Evolutionary conservation across 2,797 vertebrate genomes (phyloP).

Genomic region (Spinibarbus caldwelli): DNA sequence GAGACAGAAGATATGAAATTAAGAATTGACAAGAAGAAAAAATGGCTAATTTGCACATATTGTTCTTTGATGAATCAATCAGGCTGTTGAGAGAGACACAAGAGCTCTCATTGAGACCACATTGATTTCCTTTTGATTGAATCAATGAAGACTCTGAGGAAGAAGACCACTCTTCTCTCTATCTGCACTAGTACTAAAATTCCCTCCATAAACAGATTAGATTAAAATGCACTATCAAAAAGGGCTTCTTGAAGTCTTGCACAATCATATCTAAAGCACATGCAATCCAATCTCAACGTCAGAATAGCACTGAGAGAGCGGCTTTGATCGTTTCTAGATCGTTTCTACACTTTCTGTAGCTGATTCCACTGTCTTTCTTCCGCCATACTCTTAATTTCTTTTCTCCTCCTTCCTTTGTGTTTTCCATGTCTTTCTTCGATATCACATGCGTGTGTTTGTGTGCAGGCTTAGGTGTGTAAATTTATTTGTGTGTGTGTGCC

Average conservation of each 20-base stretch:
- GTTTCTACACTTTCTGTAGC: neutral
- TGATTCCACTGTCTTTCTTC: neutral
- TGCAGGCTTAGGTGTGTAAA: neutral
- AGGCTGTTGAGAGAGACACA: constrained; percentile 30
- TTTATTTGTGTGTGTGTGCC: constrained; percentile 24
- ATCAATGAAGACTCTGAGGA: constrained; percentile 46
- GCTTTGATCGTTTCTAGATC: constrained; percentile 25
- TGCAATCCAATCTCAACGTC: constrained; percentile 29
- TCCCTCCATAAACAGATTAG: constrained; percentile 29
- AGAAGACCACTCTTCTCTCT: neutral
- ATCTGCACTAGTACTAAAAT: constrained; percentile 18
- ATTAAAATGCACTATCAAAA: constrained; percentile 34
- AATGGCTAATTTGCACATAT: constrained; percentile 42
- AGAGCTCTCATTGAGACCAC: constrained; percentile 38
- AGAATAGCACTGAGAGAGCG: neutral
- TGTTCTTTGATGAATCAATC: constrained; percentile 49
- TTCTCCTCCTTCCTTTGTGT: constrained; percentile 11
- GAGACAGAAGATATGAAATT: constrained; percentile 3
- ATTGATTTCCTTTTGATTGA: constrained; percentile 51
- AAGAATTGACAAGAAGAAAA: neutral
- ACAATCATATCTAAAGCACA: constrained; percentile 44
- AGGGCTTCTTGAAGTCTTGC: constrained; percentile 24
- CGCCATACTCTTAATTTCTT: neutral
- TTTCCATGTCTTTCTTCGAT: constrained; percentile 6
- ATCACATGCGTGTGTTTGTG: neutral